A percentile compares a stretch with the other conserved stretches of the same genome.
These are phyloP conservation scores for Lithosia quadra DNA, from an alignment of 2,888 invertebrate species.

Conservation along the genomic window DNA sequence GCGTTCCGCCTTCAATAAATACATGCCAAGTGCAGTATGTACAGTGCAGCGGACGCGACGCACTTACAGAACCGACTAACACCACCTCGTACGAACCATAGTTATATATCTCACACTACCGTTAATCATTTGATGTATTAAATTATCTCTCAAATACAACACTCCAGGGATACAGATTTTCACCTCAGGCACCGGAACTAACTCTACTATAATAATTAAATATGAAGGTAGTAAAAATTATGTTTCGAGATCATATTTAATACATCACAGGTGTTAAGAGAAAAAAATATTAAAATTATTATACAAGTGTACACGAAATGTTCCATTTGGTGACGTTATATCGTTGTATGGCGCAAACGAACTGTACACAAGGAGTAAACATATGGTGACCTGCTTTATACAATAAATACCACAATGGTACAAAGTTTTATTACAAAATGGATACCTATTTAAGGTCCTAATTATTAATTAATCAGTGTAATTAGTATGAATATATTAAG, in stretches of 20 bases:
- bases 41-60: slow-evolving; percentile 70
- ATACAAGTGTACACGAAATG: slow-evolving; percentile 51
- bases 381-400: slow-evolving; percentile 3
- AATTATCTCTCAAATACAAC: slow-evolving; percentile 78
- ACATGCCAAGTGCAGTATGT: slow-evolving; percentile 72
- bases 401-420: neutral
- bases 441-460: neutral
- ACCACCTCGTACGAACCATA: slow-evolving; percentile 35
- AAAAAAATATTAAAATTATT: slow-evolving; percentile 66
- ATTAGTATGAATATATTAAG: neutral
- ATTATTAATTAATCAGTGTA: neutral
- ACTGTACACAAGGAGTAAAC: slow-evolving; percentile 11
- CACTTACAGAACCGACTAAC: slow-evolving; percentile 43
- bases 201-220: slow-evolving; percentile 79
- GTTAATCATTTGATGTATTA: slow-evolving; percentile 79
- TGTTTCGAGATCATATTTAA: slow-evolving; percentile 89
- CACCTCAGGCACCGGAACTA: slow-evolving; percentile 62
- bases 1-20: slow-evolving; percentile 67
- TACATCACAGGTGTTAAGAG: slow-evolving; percentile 89
- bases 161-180: slow-evolving; percentile 70
- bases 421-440: neutral
- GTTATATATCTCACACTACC: slow-evolving; percentile 39
- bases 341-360: slow-evolving; percentile 25
- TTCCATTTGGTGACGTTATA: slow-evolving; percentile 26
- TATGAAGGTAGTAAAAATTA: slow-evolving; percentile 85